Conservation (phyloP, 2,113 vertebrate species). For the Sphyrna mokarran region DNA sequence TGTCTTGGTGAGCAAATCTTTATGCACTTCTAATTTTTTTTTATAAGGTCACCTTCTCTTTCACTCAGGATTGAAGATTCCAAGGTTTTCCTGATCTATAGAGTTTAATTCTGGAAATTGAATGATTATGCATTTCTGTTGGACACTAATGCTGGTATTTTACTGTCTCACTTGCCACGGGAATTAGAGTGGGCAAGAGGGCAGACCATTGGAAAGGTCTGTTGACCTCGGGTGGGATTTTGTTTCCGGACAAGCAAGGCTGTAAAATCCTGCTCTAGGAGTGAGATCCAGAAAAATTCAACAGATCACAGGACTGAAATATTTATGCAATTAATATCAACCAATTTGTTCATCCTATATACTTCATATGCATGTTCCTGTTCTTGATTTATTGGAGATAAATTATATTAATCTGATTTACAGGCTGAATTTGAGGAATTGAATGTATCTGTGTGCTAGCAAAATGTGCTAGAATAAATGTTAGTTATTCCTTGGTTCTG, state of each 20-base stretch:
- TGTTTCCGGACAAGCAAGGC: too few relatives aligned
- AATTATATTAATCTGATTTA: neutral
- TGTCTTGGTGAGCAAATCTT: neutral
- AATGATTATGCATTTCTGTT: neutral
- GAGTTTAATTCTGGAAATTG: neutral
- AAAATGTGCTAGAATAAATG: neutral
- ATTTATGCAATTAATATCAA: neutral
- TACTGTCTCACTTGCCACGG: too few relatives aligned
- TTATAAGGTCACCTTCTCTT: neutral
- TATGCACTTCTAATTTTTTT: neutral
- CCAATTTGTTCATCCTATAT: neutral
- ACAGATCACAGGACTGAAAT: neutral
- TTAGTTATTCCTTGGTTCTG: neutral
- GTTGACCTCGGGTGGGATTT: too few relatives aligned
- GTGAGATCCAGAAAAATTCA: neutral
- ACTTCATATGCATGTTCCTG: neutral
- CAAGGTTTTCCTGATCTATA: too few relatives aligned
- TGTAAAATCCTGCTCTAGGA: neutral
- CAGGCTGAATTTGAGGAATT: neutral
- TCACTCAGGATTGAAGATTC: neutral
- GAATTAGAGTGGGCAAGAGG: too few relatives aligned
- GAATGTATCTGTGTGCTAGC: neutral
- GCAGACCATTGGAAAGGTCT: too few relatives aligned
- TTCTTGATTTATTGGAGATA: neutral
- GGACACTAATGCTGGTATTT: neutral